Conservation (phyloP, 1,140 invertebrate species). For the Cydia strobilella region DNA sequence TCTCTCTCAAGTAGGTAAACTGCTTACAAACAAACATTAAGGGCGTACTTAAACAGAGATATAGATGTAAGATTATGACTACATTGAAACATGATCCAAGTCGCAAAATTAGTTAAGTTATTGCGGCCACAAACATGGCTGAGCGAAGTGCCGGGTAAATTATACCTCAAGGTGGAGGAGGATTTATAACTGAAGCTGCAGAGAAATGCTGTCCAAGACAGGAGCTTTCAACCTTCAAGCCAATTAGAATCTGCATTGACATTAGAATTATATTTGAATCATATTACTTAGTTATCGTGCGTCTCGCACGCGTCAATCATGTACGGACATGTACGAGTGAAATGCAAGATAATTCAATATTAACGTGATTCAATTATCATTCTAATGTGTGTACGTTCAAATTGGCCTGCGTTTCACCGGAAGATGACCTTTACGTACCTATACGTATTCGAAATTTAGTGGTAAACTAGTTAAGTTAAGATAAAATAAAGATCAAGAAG, state of each 20-base stretch:
- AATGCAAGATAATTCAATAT: no score
- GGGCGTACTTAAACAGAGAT: background rate
- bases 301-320: no score
- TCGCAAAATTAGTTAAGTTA: slow-evolving; percentile 29
- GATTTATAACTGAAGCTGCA: slow-evolving; percentile 35
- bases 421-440: no score
- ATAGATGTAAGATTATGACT: slow-evolving; percentile 22
- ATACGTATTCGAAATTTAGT: no score
- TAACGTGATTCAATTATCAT: background rate
- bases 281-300: no score
- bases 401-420: no score
- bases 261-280: no score
- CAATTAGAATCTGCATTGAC: no score
- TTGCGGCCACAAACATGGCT: slow-evolving; percentile 31
- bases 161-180: slow-evolving; percentile 32
- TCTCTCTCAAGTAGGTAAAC: background rate
- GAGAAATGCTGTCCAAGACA: slow-evolving; percentile 5
- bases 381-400: no score
- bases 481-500: no score
- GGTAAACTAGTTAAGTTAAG: no score
- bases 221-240: background rate
- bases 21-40: background rate
- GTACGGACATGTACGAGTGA: no score
- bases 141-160: slow-evolving; percentile 34
- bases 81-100: slow-evolving; percentile 32